Percentiles rank a stretch among this genome's conserved stretches.
phyloP scores from a whole-genome alignment of 2,113 vertebrate genomes.

The Sula dactylatra region DNA sequence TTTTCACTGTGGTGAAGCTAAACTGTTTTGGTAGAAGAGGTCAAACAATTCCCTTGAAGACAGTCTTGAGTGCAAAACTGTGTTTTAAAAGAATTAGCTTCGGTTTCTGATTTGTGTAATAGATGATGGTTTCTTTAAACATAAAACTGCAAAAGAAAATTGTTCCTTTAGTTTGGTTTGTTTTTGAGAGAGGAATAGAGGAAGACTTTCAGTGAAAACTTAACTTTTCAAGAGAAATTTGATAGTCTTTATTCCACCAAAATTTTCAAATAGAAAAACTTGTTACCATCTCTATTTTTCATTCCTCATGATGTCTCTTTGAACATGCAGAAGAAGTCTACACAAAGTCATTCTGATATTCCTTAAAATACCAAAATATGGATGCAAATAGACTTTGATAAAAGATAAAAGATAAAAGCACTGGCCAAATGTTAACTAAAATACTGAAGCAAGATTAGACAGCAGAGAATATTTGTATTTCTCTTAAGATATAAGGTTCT shows the following conservation, averaged over 20 bases:
- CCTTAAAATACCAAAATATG: neutral
- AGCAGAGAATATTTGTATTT: neutral
- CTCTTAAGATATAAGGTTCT: neutral
- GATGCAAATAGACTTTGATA: neutral
- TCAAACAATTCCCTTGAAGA: neutral
- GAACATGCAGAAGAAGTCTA: neutral
- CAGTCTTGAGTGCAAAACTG: neutral
- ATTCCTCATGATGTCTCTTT: neutral
- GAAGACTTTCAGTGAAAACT: neutral
- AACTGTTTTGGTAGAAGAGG: neutral
- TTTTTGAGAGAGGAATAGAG: neutral
- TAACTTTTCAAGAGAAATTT: neutral
- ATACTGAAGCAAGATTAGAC: neutral
- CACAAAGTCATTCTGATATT: neutral
- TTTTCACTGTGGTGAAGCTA: neutral
- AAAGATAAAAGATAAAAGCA: neutral
- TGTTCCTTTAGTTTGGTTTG: neutral
- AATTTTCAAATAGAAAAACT: neutral
- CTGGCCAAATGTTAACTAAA: neutral
- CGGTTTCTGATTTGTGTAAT: neutral
- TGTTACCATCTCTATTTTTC: neutral
- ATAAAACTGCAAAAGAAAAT: neutral
- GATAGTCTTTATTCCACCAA: neutral
- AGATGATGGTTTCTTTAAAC: neutral
- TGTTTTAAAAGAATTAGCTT: neutral